Base-by-base conservation (phyloP, 2,888 invertebrate genomes). In the Eupithecia exiguata region DNA sequence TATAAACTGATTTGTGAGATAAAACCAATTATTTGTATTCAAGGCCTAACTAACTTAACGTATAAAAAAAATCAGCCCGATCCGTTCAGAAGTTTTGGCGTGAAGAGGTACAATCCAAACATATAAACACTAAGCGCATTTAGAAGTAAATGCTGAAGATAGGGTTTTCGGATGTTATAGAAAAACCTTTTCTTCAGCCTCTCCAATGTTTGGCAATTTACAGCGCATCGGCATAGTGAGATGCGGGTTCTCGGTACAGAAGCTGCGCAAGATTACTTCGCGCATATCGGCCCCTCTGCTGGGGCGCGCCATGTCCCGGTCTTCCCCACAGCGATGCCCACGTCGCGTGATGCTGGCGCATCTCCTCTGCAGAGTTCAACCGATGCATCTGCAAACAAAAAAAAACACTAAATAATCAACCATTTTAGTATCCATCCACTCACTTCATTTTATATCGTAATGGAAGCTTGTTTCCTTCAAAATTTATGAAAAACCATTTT, bases 311-410 rank as follows among this genome's bases (percentile, higher is more conserved):
- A 83, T 97, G 96, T 0, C 97, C 97, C 0, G 97, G 97, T 67
- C 97, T 95, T 38, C 97, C 97, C 97, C 97, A 98, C 81, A 97
- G 95, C 14, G 96, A 95, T 68, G 96, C 96, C 96, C 97, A 97
- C 2, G 97, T 97, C 80, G 95, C 95, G 87, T 97, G 97, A 87
- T 98, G 97, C 78, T 94, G 94, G 69, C 95, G 95, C 74, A 96
- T 96, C 80, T 95, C 95, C 86, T 96, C 96, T 46, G 95, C 95
- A 58, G 97, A 97, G 77, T 95, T 91, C 14, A 91, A 93, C 58
- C 95, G 95, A 73, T 94, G 94, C 84, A 95, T 95, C 96, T 96
- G 85, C 36, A 77, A 77, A 79, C 38, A 76, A 58, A 30, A 30
- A n/a, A 30, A 61, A 65, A 10, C 38, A 16, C 21, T 62, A 36